Percentiles rank a stretch among this genome's conserved stretches.
These are phyloP conservation scores for Aspiorhynchus laticeps DNA, from an alignment of 2,113 vertebrate species.

Conservation along the genomic window DNA sequence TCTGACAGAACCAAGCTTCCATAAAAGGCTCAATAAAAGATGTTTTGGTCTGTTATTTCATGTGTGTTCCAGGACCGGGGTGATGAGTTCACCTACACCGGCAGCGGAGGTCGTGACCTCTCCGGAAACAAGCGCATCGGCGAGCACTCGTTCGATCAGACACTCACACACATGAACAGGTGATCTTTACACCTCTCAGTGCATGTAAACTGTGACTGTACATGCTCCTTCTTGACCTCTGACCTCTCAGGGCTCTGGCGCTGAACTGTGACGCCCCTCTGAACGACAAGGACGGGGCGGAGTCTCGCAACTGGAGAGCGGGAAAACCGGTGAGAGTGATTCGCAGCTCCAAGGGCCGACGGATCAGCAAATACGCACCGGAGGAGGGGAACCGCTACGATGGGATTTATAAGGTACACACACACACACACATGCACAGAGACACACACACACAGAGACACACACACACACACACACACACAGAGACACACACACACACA, in stretches of 20 bases:
- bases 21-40: no score
- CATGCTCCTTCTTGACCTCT: slow-evolving; percentile 29
- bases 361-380: slow-evolving; percentile 98
- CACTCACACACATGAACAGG: slow-evolving; percentile 99
- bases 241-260: slow-evolving; percentile 86
- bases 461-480: not conserved
- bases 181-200: slow-evolving; percentile 55
- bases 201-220: not conserved
- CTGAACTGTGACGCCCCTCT: slow-evolving; percentile 96
- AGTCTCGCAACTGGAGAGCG: slow-evolving; percentile 96
- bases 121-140: slow-evolving; percentile 99
- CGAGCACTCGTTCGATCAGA: slow-evolving; percentile 97
- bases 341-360: slow-evolving; percentile 95
- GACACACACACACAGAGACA: not conserved
- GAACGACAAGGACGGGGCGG: slow-evolving; percentile 97
- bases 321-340: slow-evolving; percentile 97
- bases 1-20: no score
- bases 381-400: slow-evolving; percentile 99
- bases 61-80: slow-evolving; percentile 85
- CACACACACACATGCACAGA: not conserved
- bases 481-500: not conserved
- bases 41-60: no score
- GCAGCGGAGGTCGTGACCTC: slow-evolving; percentile 96
- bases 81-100: slow-evolving; percentile 98
- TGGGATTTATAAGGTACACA: slow-evolving; percentile 95